Evolutionary conservation across 1,140 invertebrate species (phyloP).

Genomic region (Triops longicaudatus): DNA sequence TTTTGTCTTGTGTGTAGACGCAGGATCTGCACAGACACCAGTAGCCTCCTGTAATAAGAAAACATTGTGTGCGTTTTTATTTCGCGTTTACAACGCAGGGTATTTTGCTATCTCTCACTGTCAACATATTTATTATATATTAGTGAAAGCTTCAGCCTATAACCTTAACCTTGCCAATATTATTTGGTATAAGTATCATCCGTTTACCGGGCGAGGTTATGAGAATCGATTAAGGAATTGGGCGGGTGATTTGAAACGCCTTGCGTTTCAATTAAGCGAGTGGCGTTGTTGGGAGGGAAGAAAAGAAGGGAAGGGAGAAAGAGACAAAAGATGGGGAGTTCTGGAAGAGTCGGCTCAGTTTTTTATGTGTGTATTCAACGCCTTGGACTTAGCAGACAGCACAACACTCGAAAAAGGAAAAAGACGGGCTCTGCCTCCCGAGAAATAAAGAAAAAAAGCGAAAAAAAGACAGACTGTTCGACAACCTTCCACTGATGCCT

Average conservation of each 20-base stretch:
- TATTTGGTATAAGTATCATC: too few relatives aligned
- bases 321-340: not conserved
- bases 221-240: not conserved
- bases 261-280: conserved; percentile 5
- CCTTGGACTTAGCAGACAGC: not conserved
- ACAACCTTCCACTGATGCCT: not conserved
- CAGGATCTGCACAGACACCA: too few relatives aligned
- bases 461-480: not conserved
- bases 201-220: not conserved
- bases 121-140: too few relatives aligned
- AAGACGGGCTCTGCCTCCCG: not conserved
- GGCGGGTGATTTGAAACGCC: not conserved
- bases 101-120: too few relatives aligned
- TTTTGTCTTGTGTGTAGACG: too few relatives aligned
- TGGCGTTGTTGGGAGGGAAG: not conserved
- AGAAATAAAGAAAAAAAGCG: not conserved
- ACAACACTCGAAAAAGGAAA: not conserved
- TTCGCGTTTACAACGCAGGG: not conserved
- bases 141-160: too few relatives aligned
- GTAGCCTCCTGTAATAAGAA: too few relatives aligned
- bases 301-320: not conserved
- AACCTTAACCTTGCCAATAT: too few relatives aligned
- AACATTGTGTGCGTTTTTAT: not conserved
- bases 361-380: not conserved
- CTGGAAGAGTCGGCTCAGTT: not conserved